Evolutionary conservation across 1,140 invertebrate genomes (phyloP).

Genomic region (Pygmarrhopalites habei): DNA sequence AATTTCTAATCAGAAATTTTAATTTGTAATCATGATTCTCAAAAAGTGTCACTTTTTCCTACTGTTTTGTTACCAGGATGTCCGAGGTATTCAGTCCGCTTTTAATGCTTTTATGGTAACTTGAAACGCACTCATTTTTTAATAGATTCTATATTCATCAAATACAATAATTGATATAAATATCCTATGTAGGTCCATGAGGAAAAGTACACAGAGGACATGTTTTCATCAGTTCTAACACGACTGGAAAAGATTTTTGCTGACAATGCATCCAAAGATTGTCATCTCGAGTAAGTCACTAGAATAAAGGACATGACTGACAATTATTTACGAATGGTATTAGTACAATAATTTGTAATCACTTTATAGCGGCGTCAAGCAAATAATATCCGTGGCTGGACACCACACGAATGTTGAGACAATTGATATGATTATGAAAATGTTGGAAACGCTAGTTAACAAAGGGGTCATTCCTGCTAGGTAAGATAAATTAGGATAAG

Average conservation of each 20-base stretch:
- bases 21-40: no score
- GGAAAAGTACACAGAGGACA: constrained; percentile 15
- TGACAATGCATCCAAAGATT: constrained; percentile 22
- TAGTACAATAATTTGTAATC: no score
- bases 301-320: no score
- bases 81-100: constrained; percentile 29
- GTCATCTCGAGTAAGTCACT: no score
- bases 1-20: no score
- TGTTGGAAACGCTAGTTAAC: constrained; percentile 30
- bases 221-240: constrained; percentile 6
- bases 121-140: no score
- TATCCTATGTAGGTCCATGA: no score
- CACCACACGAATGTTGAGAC: constrained; percentile 30
- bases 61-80: no score
- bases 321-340: no score
- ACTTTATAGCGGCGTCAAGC: constrained; percentile 28
- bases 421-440: constrained; percentile 32
- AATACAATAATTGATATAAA: no score
- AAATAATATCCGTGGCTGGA: constrained; percentile 25
- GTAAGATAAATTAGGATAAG: constrained; percentile 25
- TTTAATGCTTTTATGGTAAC: constrained; percentile 37
- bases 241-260: constrained; percentile 29
- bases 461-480: constrained; percentile 34
- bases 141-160: no score
- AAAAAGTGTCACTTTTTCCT: no score